Evolutionary conservation across 2,888 invertebrate genomes (phyloP).

Genomic region (Diabrotica balteata): DNA sequence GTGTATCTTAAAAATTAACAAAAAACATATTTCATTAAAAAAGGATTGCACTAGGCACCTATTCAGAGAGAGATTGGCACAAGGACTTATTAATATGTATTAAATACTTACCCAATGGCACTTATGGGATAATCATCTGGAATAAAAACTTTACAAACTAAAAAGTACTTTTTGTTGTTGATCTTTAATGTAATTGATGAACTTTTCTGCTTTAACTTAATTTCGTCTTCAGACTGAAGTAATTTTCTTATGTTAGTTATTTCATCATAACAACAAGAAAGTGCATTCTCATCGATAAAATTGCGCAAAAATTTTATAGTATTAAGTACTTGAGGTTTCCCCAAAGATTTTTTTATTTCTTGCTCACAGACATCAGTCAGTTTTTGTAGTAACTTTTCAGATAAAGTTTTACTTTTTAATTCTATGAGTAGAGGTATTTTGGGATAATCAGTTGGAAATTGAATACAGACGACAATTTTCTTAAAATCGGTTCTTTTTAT

Average conservation of each 20-base stretch:
- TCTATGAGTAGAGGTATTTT: constrained; percentile 67
- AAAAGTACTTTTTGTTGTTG: constrained; percentile 67
- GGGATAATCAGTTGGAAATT: constrained; percentile 73
- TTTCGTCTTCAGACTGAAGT: constrained; percentile 62
- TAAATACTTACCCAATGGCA: constrained; percentile 61
- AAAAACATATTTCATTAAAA: too few relatives aligned
- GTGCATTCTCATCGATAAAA: constrained; percentile 73
- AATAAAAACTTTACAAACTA: constrained; percentile 66
- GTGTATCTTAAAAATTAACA: too few relatives aligned
- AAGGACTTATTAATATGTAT: background rate
- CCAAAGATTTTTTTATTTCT: constrained; percentile 66
- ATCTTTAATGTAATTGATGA: constrained; percentile 68
- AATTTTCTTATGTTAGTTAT: constrained; percentile 67
- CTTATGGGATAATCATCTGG: constrained; percentile 71
- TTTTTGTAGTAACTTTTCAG: constrained; percentile 68
- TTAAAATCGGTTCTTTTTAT: constrained; percentile 71
- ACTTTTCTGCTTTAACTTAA: constrained; percentile 73
- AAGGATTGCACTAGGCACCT: too few relatives aligned
- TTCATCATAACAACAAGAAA: constrained; percentile 77
- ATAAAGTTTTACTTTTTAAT: constrained; percentile 73
- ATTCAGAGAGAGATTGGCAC: background rate
- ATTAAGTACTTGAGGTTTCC: constrained; percentile 68
- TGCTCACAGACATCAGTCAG: constrained; percentile 69
- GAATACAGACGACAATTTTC: constrained; percentile 69
- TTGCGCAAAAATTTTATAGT: constrained; percentile 68